Conservation (phyloP, 2,888 invertebrate genomes). For the Phaedon cochleariae region DNA sequence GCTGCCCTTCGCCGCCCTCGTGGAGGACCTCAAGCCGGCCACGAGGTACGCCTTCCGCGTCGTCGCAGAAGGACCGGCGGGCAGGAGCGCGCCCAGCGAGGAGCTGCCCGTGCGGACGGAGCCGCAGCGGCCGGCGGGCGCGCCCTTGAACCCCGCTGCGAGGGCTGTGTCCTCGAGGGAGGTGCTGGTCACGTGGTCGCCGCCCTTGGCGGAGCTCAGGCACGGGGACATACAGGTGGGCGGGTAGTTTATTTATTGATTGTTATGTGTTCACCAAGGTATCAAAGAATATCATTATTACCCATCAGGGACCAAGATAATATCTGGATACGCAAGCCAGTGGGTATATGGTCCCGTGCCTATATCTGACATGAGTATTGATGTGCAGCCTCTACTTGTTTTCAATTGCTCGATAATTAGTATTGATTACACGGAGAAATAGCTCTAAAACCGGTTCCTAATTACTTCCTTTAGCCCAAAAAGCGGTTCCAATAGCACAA, state of each 20-base stretch:
- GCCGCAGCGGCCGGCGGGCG: slow-evolving; percentile 76
- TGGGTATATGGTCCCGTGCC: too few species aligned
- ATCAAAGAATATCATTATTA: too few species aligned
- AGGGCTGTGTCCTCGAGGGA: slow-evolving; percentile 78
- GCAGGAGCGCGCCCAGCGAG: slow-evolving; percentile 72
- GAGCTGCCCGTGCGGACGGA: slow-evolving; percentile 73
- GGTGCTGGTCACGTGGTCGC: slow-evolving; percentile 77
- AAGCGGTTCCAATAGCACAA: too few species aligned
- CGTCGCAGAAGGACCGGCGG: slow-evolving; percentile 78
- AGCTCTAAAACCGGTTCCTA: too few species aligned
- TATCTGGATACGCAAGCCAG: too few species aligned
- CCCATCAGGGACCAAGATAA: too few species aligned
- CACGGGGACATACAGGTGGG: slow-evolving; percentile 72
- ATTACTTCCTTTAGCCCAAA: too few species aligned
- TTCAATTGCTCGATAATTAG: too few species aligned
- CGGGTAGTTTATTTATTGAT: not conserved
- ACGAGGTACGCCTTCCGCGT: slow-evolving; percentile 76
- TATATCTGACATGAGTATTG: too few species aligned
- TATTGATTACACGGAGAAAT: too few species aligned
- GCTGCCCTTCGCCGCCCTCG: slow-evolving; percentile 68
- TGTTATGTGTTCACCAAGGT: not conserved
- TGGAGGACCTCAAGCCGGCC: slow-evolving; percentile 76
- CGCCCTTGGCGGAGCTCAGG: slow-evolving; percentile 73
- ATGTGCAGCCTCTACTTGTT: too few species aligned
- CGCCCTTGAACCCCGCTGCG: slow-evolving; percentile 73